These are phyloP conservation scores for Hippopotamus amphibius DNA, from an alignment of 2,113 vertebrate species.

Conservation along the genomic window DNA sequence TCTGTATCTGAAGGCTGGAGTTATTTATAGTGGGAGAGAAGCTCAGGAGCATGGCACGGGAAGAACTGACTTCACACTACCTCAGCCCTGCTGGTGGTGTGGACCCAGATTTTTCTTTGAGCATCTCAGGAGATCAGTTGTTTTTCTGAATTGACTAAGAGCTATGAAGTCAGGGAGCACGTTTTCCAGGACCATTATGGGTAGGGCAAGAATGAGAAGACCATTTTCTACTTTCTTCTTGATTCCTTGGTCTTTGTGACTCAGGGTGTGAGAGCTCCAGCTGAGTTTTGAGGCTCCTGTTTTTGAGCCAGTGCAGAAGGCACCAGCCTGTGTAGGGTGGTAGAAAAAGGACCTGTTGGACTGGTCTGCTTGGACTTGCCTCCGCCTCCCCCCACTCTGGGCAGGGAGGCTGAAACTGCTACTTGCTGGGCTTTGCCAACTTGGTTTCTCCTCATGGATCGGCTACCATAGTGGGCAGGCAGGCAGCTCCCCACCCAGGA, in stretches of 20 bases:
- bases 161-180: neutral
- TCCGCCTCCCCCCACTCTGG: neutral
- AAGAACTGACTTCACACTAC: conserved; percentile 42
- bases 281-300: neutral
- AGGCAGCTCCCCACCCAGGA: conserved; percentile 48
- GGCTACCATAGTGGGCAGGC: neutral
- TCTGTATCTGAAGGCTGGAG: conserved; percentile 25
- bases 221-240: neutral
- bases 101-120: conserved; percentile 37
- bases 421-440: conserved; percentile 54
- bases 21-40: conserved; percentile 30
- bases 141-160: conserved; percentile 12
- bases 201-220: neutral
- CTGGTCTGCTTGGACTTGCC: conserved; percentile 52
- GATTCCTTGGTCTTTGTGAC: neutral
- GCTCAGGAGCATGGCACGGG: neutral
- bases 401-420: conserved; percentile 74
- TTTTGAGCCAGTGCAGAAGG: conserved; percentile 5
- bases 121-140: neutral
- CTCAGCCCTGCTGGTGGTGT: neutral
- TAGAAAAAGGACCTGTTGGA: conserved; percentile 66
- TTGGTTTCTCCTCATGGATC: conserved; percentile 63
- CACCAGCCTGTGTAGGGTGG: neutral
- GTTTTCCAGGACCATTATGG: neutral
- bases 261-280: neutral